Evolutionary conservation across 2,888 invertebrate species (phyloP).

Genomic region (Drosophila paracracens): DNA sequence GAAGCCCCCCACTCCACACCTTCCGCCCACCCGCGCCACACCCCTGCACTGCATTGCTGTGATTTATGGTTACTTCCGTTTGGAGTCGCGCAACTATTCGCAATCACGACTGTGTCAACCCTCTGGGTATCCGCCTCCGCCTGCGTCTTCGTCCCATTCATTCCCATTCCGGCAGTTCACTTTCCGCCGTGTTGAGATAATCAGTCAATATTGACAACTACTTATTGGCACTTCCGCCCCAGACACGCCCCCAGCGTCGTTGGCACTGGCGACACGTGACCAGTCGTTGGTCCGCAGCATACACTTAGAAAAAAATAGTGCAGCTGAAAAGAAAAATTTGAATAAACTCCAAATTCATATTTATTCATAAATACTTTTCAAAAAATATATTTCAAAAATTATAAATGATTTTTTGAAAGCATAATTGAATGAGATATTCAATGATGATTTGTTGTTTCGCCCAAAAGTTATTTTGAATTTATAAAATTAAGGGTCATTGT

Average conservation of each 20-base stretch:
- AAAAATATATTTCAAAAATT: background rate
- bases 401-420: background rate
- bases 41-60: constrained; percentile 40
- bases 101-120: constrained; percentile 62
- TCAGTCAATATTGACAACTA: constrained; percentile 85
- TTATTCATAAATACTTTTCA: background rate
- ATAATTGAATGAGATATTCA: background rate
- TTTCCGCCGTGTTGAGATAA: constrained; percentile 73
- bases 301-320: background rate
- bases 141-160: background rate
- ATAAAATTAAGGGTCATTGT: background rate
- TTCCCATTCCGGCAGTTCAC: constrained; percentile 21
- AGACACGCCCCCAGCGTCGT: constrained; percentile 25
- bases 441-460: background rate
- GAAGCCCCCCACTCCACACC: background rate
- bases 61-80: constrained; percentile 79
- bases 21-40: background rate
- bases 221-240: constrained; percentile 83
- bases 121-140: constrained; percentile 1
- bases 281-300: constrained; percentile 24
- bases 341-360: background rate
- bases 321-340: background rate
- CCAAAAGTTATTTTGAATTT: background rate
- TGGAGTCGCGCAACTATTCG: constrained; percentile 63
- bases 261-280: constrained; percentile 59